A percentile compares a stretch with the other conserved stretches of the same genome.
These are phyloP conservation scores for Diarsia brunnea DNA, from an alignment of 2,888 invertebrate genomes.

Conservation along the genomic window DNA sequence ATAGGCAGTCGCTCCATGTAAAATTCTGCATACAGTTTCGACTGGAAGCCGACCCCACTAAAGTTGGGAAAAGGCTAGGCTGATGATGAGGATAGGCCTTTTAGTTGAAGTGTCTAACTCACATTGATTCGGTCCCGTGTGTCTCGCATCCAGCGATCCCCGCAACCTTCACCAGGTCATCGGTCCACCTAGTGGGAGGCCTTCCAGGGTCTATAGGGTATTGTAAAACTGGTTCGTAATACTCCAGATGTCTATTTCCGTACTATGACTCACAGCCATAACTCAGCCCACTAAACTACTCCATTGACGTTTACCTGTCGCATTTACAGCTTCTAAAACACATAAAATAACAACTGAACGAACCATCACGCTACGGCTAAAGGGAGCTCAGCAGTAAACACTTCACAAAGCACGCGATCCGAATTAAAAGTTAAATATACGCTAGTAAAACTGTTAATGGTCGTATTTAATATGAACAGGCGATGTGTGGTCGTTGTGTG, in stretches of 20 bases:
- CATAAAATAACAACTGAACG: constrained; percentile 46
- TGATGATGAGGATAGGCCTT: background rate
- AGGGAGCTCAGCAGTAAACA: constrained; percentile 50
- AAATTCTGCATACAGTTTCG: background rate
- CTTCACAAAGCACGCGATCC: constrained; percentile 51
- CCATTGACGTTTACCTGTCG: constrained; percentile 56
- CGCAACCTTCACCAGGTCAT: no score
- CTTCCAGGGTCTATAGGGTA: background rate
- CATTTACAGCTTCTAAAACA: constrained; percentile 58
- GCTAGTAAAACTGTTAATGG: constrained; percentile 56
- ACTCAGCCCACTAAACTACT: constrained; percentile 21
- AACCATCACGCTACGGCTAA: constrained; percentile 39
- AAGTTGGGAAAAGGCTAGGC: background rate
- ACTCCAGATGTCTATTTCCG: background rate
- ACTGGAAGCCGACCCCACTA: background rate
- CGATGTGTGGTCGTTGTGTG: constrained; percentile 44
- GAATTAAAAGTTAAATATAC: constrained; percentile 53
- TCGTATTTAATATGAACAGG: constrained; percentile 61
- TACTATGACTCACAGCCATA: constrained; percentile 29
- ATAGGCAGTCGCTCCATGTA: background rate
- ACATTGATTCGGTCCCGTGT: no score
- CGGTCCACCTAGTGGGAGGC: no score
- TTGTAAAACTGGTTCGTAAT: background rate
- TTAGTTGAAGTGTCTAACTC: no score
- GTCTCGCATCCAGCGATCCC: no score